phyloP scores from a whole-genome alignment of 1,140 invertebrate species.

The Trachymyrmex cornetzi region DNA sequence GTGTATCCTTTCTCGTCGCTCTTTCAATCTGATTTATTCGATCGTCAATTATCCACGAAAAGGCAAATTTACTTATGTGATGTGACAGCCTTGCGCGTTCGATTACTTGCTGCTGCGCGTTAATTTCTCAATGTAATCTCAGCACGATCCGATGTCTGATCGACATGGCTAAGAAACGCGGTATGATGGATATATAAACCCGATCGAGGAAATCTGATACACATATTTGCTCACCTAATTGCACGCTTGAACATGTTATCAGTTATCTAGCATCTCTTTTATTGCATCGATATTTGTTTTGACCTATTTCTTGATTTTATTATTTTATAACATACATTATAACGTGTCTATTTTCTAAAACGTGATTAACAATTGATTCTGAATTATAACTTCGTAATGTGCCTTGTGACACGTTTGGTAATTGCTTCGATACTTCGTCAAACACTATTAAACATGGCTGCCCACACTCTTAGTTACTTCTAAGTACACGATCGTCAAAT shows the following conservation, averaged over 20 bases:
- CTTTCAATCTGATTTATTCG: background rate
- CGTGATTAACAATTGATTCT: background rate
- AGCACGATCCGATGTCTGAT: constrained; percentile 1
- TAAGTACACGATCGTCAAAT: constrained; percentile 14
- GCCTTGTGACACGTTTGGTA: constrained; percentile 10
- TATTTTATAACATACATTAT: background rate
- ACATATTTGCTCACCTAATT: background rate
- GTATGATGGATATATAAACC: background rate
- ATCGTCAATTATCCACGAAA: constrained; percentile 56
- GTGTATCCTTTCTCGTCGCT: no score
- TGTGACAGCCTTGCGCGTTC: background rate
- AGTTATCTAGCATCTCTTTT: background rate
- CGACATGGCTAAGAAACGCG: constrained; percentile 8
- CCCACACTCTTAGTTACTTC: background rate
- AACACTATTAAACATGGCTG: constrained; percentile 1
- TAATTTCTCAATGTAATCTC: constrained; percentile 24
- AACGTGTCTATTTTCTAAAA: background rate
- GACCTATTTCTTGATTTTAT: background rate
- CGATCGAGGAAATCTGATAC: background rate
- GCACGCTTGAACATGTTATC: background rate
- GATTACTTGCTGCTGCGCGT: constrained; percentile 21
- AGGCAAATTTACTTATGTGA: constrained; percentile 46
- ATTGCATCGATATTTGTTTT: background rate
- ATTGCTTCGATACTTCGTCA: constrained; percentile 35
- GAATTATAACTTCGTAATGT: background rate